Evolutionary conservation across 2,113 vertebrate genomes (phyloP).

Genomic region (Percopsis transmontana): DNA sequence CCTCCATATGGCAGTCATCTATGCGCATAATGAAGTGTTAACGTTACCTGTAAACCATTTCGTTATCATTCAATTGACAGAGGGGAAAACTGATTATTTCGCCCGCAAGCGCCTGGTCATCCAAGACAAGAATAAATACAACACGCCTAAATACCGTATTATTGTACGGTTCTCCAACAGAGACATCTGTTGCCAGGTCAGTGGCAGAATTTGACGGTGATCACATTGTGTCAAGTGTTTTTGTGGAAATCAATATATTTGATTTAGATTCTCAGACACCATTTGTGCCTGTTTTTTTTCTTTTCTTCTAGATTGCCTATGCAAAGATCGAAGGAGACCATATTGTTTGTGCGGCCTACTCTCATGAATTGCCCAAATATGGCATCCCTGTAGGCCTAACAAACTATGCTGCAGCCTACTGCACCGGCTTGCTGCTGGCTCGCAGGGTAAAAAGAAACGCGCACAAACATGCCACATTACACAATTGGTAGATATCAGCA

Average conservation of each 20-base stretch:
- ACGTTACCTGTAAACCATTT: neutral
- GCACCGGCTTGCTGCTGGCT: slow-evolving; percentile 93
- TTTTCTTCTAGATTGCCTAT: slow-evolving; percentile 90
- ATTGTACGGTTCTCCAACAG: slow-evolving; percentile 96
- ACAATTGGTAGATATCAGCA: neutral
- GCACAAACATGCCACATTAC: neutral
- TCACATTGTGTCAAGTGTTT: too few species aligned
- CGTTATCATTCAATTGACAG: slow-evolving; percentile 62
- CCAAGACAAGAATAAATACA: slow-evolving; percentile 99
- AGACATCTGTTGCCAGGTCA: slow-evolving; percentile 97
- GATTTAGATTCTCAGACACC: too few species aligned
- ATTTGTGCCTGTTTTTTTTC: too few species aligned
- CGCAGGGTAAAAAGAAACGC: slow-evolving; percentile 83
- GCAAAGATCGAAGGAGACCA: slow-evolving; percentile 97
- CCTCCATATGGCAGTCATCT: neutral
- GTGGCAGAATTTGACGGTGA: neutral
- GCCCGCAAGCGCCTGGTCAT: slow-evolving; percentile 95
- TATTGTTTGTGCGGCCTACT: slow-evolving; percentile 94
- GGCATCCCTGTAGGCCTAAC: slow-evolving; percentile 94
- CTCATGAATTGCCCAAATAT: slow-evolving; percentile 94
- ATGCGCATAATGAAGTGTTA: neutral
- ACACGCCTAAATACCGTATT: slow-evolving; percentile 97
- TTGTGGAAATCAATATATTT: too few species aligned
- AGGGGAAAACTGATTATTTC: slow-evolving; percentile 97
- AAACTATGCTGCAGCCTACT: slow-evolving; percentile 97